phyloP scores from a whole-genome alignment of 2,888 invertebrate species.

The Brenthis daphne region DNA sequence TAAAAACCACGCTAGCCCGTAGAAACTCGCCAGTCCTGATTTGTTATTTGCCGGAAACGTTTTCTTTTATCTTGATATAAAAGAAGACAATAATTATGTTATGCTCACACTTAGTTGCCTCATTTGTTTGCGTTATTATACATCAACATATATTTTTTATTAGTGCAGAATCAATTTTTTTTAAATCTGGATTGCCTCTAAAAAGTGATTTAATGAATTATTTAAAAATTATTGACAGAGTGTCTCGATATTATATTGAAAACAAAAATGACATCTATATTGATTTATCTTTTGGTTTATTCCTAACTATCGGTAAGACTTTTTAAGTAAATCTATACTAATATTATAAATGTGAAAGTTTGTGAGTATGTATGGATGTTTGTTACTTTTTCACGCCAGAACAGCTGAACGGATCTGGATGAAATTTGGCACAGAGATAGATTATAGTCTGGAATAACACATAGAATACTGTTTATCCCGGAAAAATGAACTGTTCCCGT shows the following conservation, averaged over 20 bases:
- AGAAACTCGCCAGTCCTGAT: constrained; percentile 27
- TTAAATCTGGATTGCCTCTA: constrained; percentile 42
- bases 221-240: constrained; percentile 46
- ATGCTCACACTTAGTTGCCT: neutral
- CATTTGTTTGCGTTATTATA: constrained; percentile 8
- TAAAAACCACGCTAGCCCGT: constrained; percentile 29
- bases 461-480: too few species aligned
- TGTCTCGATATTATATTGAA: constrained; percentile 46
- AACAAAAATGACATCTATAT: constrained; percentile 52
- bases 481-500: too few species aligned
- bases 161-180: constrained; percentile 8
- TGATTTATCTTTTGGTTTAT: constrained; percentile 56
- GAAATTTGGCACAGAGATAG: too few species aligned
- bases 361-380: too few species aligned
- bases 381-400: too few species aligned
- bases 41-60: constrained; percentile 20
- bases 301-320: constrained; percentile 57
- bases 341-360: too few species aligned
- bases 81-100: constrained; percentile 7
- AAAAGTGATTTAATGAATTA: constrained; percentile 49
- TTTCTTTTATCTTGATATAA: neutral
- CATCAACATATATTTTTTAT: neutral
- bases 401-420: too few species aligned
- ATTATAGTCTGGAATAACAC: too few species aligned
- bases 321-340: neutral